Evolutionary conservation across 37 sponge, comb jelly and placozoan genomes (phyloP).

Genomic region (Spongia lamella): DNA sequence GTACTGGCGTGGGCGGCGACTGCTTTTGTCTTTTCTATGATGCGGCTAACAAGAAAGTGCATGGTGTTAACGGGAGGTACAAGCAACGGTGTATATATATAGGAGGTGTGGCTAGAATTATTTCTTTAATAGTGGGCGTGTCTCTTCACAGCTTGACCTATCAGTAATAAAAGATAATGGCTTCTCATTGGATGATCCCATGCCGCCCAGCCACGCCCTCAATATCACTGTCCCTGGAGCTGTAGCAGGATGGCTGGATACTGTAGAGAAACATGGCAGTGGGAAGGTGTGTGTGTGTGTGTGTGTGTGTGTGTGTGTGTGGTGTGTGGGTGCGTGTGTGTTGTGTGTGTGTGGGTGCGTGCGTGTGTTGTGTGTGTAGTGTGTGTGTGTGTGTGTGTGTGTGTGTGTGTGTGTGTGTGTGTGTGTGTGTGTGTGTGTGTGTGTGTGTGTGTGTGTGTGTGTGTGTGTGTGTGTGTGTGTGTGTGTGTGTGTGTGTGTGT

Average conservation of each 20-base stretch:
- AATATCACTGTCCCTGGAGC: conserved; percentile 86
- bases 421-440: conserved; percentile 1
- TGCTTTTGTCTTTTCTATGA: conserved; percentile 87
- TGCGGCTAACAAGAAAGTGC: conserved; percentile 52
- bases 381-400: conserved; percentile 7
- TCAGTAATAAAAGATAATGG: conserved; percentile 42
- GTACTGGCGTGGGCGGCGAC: conserved; percentile 85
- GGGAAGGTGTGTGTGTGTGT: conserved; percentile 54
- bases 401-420: background rate
- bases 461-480: background rate
- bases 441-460: conserved; percentile 16
- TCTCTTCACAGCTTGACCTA: conserved; percentile 27
- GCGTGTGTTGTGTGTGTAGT: too few relatives aligned
- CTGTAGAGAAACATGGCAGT: conserved; percentile 74
- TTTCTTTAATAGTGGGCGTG: conserved; percentile 19
- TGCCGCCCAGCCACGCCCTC: conserved; percentile 65
- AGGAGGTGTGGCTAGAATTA: background rate
- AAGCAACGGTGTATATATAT: background rate
- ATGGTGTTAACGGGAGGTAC: conserved; percentile 80
- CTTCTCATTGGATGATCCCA: conserved; percentile 21
- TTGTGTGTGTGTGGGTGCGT: too few relatives aligned
- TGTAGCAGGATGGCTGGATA: conserved; percentile 88
- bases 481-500: too few relatives aligned
- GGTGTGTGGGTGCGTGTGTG: too few relatives aligned
- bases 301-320: background rate